phyloP scores from a whole-genome alignment of 2,888 invertebrate genomes.

The Sarcophaga subvicina region DNA sequence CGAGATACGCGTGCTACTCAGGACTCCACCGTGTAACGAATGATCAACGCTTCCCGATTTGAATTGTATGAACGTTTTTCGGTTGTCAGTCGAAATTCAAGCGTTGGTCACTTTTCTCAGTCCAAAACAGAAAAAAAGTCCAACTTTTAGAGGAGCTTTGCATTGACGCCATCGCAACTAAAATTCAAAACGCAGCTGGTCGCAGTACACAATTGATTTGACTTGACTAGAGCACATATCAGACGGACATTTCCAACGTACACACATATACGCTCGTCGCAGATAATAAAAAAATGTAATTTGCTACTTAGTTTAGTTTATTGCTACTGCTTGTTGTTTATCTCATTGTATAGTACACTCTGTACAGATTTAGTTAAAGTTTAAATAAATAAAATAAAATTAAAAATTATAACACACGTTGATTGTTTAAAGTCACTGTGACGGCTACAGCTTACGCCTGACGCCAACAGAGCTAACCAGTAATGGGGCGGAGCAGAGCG shows the following conservation, averaged over 20 bases:
- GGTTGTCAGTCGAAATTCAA: slow-evolving; percentile 48
- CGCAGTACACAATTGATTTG: slow-evolving; percentile 13
- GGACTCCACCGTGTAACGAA: slow-evolving; percentile 71
- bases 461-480: not conserved
- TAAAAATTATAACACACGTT: slow-evolving; percentile 27
- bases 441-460: not conserved
- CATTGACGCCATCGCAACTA: slow-evolving; percentile 17
- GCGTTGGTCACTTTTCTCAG: slow-evolving; percentile 53
- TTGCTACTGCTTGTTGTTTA: slow-evolving; percentile 16
- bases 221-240: not conserved
- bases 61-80: slow-evolving; percentile 50
- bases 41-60: slow-evolving; percentile 71
- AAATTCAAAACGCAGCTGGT: slow-evolving; percentile 48
- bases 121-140: slow-evolving; percentile 29
- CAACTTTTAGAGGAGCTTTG: slow-evolving; percentile 57
- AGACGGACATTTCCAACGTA: slow-evolving; percentile 11
- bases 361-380: slow-evolving; percentile 49
- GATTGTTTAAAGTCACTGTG: slow-evolving; percentile 52
- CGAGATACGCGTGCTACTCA: slow-evolving; percentile 72
- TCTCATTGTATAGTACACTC: slow-evolving; percentile 67
- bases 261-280: slow-evolving; percentile 15
- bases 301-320: slow-evolving; percentile 59
- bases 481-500: not conserved
- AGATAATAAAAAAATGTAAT: slow-evolving; percentile 58
- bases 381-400: slow-evolving; percentile 69